Conservation (phyloP, 2,888 invertebrate species). For the Pollenia griseotomentosa region DNA sequence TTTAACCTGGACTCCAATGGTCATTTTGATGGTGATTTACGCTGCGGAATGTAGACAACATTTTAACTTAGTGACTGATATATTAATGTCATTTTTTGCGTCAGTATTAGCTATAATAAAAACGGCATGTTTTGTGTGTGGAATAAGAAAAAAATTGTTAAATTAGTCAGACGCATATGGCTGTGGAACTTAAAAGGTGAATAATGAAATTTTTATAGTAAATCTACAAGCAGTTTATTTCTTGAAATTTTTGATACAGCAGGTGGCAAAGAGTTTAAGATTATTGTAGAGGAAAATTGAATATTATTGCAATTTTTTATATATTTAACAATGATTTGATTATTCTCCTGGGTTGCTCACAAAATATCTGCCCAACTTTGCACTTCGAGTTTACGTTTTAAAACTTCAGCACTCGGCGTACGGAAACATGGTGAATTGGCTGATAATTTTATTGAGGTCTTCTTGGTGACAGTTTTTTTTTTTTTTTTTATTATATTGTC, state of each 20-base stretch:
- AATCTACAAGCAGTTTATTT: too few relatives aligned
- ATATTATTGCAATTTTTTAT: conserved; percentile 34
- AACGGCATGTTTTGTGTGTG: conserved; percentile 58
- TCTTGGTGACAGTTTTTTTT: conserved; percentile 54
- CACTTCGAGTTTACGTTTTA: conserved; percentile 62
- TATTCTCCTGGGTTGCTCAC: conserved; percentile 71
- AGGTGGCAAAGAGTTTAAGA: conserved; percentile 25
- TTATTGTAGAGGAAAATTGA: conserved; percentile 66
- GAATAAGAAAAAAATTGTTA: conserved; percentile 60
- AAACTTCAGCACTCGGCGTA: background rate
- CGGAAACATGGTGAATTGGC: conserved; percentile 34
- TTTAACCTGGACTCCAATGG: background rate
- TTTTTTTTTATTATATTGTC: conserved; percentile 62
- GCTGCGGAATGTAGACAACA: conserved; percentile 50
- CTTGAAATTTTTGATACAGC: conserved; percentile 8
- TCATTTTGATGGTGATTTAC: conserved; percentile 36
- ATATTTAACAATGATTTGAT: conserved; percentile 42
- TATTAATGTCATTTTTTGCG: conserved; percentile 64
- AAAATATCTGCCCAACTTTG: conserved; percentile 70
- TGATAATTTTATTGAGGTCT: conserved; percentile 57
- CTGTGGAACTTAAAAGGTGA: conserved; percentile 62
- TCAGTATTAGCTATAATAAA: conserved; percentile 59
- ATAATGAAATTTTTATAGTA: background rate
- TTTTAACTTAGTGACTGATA: conserved; percentile 61
- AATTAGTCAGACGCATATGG: conserved; percentile 62